Evolutionary conservation across 2,113 vertebrate genomes (phyloP).

Genomic region (Paramisgurnus dabryanus): DNA sequence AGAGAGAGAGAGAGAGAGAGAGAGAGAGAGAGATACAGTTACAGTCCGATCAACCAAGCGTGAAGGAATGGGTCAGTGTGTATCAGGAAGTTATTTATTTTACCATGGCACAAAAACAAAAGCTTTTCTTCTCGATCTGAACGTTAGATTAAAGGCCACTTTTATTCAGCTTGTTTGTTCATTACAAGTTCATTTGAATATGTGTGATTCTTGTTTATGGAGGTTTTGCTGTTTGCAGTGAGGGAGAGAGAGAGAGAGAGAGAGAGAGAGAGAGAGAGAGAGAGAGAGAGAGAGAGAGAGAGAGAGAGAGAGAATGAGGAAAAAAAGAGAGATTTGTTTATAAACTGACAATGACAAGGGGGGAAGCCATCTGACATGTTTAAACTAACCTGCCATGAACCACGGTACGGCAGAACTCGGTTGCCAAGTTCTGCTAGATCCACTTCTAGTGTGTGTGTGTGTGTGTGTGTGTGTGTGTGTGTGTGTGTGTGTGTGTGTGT

Average conservation of each 20-base stretch:
- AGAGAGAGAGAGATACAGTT: slow-evolving; percentile 50
- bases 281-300: slow-evolving; percentile 35
- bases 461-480: slow-evolving; percentile 30
- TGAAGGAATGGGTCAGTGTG: slow-evolving; percentile 56
- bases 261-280: slow-evolving; percentile 26
- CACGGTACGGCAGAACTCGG: slow-evolving; percentile 49
- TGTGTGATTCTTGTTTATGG: neutral
- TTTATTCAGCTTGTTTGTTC: slow-evolving; percentile 1
- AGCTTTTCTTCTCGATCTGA: slow-evolving; percentile 40
- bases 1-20: slow-evolving; percentile 16
- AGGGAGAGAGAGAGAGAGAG: neutral
- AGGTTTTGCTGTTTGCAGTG: neutral
- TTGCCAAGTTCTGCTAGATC: slow-evolving; percentile 53
- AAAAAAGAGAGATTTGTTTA: slow-evolving; percentile 45
- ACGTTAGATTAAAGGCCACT: slow-evolving; percentile 27
- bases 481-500: slow-evolving; percentile 38
- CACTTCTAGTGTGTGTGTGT: slow-evolving; percentile 48
- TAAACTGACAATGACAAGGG: slow-evolving; percentile 49
- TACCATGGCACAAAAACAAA: slow-evolving; percentile 50
- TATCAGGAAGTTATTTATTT: slow-evolving; percentile 61
- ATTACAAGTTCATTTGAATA: neutral
- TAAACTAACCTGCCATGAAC: slow-evolving; percentile 59
- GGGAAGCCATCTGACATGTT: slow-evolving; percentile 59
- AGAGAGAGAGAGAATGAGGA: slow-evolving; percentile 17
- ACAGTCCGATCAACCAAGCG: slow-evolving; percentile 54